Percentiles rank a stretch among this genome's conserved stretches.
Evolutionary conservation across 92 coral and sea anemone species (phyloP).

Genomic region (Epizoanthus fatuus): DNA sequence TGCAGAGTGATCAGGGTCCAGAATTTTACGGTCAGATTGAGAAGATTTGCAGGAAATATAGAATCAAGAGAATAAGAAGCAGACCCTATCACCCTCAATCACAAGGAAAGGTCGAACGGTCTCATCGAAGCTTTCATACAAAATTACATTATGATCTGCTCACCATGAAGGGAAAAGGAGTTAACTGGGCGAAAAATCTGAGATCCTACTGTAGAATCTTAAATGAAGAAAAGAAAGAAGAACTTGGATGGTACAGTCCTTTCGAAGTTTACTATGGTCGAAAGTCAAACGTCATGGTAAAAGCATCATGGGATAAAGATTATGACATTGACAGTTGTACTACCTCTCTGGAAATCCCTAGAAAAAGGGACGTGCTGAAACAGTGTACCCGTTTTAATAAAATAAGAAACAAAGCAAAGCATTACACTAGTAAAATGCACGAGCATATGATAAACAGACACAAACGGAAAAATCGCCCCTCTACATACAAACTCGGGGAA

Average conservation of each 20-base stretch:
- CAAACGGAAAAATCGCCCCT: constrained; percentile 24
- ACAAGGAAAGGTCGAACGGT: constrained; percentile 66
- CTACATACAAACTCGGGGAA: constrained; percentile 38
- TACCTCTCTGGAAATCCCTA: neutral
- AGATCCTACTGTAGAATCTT: constrained; percentile 35
- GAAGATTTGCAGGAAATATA: constrained; percentile 33
- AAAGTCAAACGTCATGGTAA: constrained; percentile 29
- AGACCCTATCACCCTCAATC: constrained; percentile 75
- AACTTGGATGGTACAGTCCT: constrained; percentile 35
- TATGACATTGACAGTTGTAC: constrained; percentile 51
- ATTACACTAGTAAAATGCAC: constrained; percentile 29
- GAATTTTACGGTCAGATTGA: constrained; percentile 68
- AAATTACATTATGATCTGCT: constrained; percentile 60
- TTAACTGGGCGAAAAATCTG: constrained; percentile 46
- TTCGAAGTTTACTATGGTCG: constrained; percentile 48
- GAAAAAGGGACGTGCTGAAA: constrained; percentile 11
- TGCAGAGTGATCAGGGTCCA: constrained; percentile 65
- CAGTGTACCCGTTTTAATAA: constrained; percentile 10
- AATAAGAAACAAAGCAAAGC: constrained; percentile 4
- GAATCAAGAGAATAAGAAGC: constrained; percentile 37
- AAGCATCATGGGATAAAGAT: constrained; percentile 4
- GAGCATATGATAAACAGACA: constrained; percentile 37
- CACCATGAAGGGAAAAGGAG: constrained; percentile 40
- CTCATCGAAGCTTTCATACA: constrained; percentile 45
- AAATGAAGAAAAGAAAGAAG: constrained; percentile 44